Evolutionary conservation across 2,888 invertebrate genomes (phyloP), one percentile per base, ranked within the genome.

Genomic region (Drosophila ezoana): DNA sequence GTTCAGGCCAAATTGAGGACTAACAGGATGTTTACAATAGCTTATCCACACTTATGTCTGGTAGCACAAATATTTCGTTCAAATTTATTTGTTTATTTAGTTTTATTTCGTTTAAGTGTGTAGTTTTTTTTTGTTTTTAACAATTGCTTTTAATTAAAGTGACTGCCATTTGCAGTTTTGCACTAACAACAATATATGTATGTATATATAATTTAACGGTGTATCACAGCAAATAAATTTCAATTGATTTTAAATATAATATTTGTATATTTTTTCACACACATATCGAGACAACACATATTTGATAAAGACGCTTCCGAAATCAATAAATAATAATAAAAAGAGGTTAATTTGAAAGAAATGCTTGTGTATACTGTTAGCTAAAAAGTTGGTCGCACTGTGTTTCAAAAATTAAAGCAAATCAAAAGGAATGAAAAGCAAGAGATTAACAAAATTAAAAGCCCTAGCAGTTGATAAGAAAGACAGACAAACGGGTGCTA

Each of bases 261-360:
- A 65, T 58, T 70, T 62, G 56, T 68, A 59, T 75, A 75, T 75
- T 70, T 61, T 59, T 83, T 81, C 71, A 87, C 85, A 81, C 81
- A 81, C 76, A 79, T 72, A 87, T 81, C 59, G 65, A 73, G 67
- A 72, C 79, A 82, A 79, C 81, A 79, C 68, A 79, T 79, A 82
- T 77, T 84, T 62, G 66, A 84, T 69, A 70, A 77, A 86, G 76
- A 72, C 80, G 60, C 45, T 67, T 57, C 44, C 66, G 52, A 48
- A 72, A 40, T 41, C 41, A 73, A 62, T 48, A 79, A 58, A 75
- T 57, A 23, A 23, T 51, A 79, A 58, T 71, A 54, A 5, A 5
- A 60, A 32, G 18, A 56, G 20, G 20, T 43, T 37, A 47, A 47
- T 32, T 20, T 1, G 5, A 62, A 43, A 62, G 9, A 53, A 70